Percentiles rank a stretch among this genome's conserved stretches.
phyloP scores from a whole-genome alignment of 1,140 invertebrate species.

The Listronotus oregonensis region DNA sequence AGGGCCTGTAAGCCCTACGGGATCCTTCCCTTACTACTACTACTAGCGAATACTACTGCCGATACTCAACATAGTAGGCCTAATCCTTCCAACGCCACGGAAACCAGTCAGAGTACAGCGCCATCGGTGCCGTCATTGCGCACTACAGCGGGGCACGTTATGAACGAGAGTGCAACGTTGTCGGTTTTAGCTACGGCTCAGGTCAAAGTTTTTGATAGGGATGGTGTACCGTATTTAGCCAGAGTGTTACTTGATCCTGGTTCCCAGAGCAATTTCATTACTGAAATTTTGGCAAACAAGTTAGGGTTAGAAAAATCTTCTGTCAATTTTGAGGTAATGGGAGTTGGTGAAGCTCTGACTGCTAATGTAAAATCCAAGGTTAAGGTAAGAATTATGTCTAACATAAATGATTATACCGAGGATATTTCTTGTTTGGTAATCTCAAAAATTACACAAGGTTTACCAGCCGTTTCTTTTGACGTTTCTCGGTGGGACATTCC shows the following conservation, averaged over 20 bases:
- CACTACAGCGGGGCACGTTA: not conserved
- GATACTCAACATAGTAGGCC: not conserved
- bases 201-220: not conserved
- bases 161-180: constrained; percentile 1
- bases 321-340: constrained; percentile 13
- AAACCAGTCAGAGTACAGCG: not conserved
- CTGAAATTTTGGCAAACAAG: constrained; percentile 10
- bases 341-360: constrained; percentile 3
- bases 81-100: not conserved
- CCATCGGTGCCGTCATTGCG: not conserved
- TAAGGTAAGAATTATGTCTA: constrained; percentile 14
- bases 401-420: constrained; percentile 1
- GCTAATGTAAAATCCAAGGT: not conserved
- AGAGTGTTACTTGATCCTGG: constrained; percentile 12
- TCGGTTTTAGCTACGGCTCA: constrained; percentile 7
- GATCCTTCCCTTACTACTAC: too few species aligned
- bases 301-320: not conserved
- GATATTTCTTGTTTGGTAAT: constrained; percentile 5
- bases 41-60: not conserved
- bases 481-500: too few species aligned
- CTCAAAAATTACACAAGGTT: not conserved
- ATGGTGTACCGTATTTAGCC: not conserved
- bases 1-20: too few species aligned
- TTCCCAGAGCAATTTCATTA: constrained; percentile 12
- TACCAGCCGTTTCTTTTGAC: not conserved